Percentiles rank a stretch among this genome's conserved stretches.
These are phyloP conservation scores for Meloidogyne floridensis DNA, from an alignment of 1,140 invertebrate genomes.

Conservation along the genomic window DNA sequence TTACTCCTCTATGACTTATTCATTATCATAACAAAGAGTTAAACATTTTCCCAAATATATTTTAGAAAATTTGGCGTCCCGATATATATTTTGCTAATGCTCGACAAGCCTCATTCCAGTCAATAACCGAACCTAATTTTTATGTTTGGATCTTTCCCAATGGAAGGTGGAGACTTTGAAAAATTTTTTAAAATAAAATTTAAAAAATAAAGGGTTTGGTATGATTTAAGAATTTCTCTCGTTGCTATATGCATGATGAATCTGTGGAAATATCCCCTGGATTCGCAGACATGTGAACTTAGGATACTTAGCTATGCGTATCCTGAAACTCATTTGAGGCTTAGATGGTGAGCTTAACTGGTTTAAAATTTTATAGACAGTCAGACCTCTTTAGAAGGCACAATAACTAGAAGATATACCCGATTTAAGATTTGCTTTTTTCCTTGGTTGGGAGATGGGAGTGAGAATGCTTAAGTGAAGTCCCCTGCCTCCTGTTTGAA, in stretches of 20 bases:
- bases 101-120: slow-evolving; percentile 57
- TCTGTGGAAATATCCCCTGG: slow-evolving; percentile 63
- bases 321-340: slow-evolving; percentile 59
- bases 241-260: slow-evolving; percentile 65
- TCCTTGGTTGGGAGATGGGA: too few relatives aligned
- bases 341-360: slow-evolving; percentile 36
- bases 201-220: slow-evolving; percentile 48
- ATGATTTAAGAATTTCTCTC: slow-evolving; percentile 61
- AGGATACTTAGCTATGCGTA: slow-evolving; percentile 61
- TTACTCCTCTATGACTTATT: too few relatives aligned
- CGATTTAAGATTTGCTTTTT: too few relatives aligned
- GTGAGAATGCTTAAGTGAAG: too few relatives aligned
- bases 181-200: slow-evolving; percentile 9
- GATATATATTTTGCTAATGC: slow-evolving; percentile 65
- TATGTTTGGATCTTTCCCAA: slow-evolving; percentile 64
- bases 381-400: too few relatives aligned
- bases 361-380: too few relatives aligned
- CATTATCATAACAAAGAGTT: too few relatives aligned
- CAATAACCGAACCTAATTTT: slow-evolving; percentile 64
- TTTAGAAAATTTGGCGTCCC: slow-evolving; percentile 58
- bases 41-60: not conserved
- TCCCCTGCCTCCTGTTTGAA: too few relatives aligned
- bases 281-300: slow-evolving; percentile 58
- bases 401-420: too few relatives aligned
- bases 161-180: slow-evolving; percentile 33